Evolutionary conservation across 2,888 invertebrate species (phyloP), one percentile per base, ranked within the genome.

Genomic region (Spilosoma lubricipeda): DNA sequence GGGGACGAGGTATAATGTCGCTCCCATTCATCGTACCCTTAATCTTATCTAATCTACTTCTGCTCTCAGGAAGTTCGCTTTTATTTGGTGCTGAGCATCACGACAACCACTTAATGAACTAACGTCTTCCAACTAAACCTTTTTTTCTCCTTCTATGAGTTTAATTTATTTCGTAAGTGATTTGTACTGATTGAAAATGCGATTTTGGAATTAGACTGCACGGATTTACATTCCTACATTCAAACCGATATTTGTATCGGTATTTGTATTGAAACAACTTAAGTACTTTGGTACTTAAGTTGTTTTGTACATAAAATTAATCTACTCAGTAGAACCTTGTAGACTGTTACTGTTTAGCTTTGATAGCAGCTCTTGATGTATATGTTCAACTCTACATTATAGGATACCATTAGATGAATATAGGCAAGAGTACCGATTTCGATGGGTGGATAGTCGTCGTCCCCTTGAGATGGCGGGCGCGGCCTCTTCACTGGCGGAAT

Each of bases 401-500:
- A 56, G 56, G 15, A 27, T 27, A 15, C 13, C 13, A 59, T 27
- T 27, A 15, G 15, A 59, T 27, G 5, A 65, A 33, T 65, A 65
- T 33, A 33, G 65, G 5, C 8, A 23, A 23, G 20, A 11, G 5
- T 66, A 36, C 66, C 63, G 30, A 63, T 90, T 74, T 91, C 87
- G 11, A 89, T 72, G 1, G 85, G 77, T 11, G 15, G 70, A 36
- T 86, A 86, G 1, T 85, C 88, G 0, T 74, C 33, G 3, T 59
- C 71, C 0, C 67, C 72, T 0, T 15, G 9, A 5, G 77, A 15
- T 8, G 78, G 81, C 0, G 73, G 78, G 64, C 78, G 80, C 42
- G 71, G 77, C n/a, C 30, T 48, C 20, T 52, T 63, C 33, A 64
- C 69, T 15, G 89, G 88, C 15, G 88, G 86, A 0, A 88, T 79